These are phyloP conservation scores for Euspilapteryx auroguttella DNA, from an alignment of 2,888 invertebrate genomes.

Conservation along the genomic window DNA sequence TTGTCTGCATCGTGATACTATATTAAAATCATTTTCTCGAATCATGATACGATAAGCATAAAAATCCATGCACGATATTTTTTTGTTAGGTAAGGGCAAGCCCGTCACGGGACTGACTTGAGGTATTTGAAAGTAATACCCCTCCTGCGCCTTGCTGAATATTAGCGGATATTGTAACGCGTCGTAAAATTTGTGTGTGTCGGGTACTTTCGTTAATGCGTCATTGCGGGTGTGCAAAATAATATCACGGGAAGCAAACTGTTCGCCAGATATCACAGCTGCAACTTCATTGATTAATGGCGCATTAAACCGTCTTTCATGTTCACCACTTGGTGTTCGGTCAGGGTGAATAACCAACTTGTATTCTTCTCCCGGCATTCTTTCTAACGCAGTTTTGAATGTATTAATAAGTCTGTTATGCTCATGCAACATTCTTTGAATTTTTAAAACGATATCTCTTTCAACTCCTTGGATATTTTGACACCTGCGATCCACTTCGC, in stretches of 20 bases:
- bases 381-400: constrained; percentile 16
- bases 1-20: constrained; percentile 7
- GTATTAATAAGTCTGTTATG: constrained; percentile 12
- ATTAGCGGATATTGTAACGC: constrained; percentile 18
- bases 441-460: constrained; percentile 12
- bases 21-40: constrained; percentile 7
- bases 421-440: constrained; percentile 13
- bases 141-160: constrained; percentile 12
- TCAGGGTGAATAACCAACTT: constrained; percentile 16
- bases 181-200: constrained; percentile 13
- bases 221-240: constrained; percentile 8
- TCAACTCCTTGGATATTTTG: constrained; percentile 12
- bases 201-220: constrained; percentile 9
- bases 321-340: constrained; percentile 14
- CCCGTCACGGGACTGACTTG: no score
- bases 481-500: constrained; percentile 11
- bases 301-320: constrained; percentile 14
- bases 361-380: constrained; percentile 12
- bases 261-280: constrained; percentile 8
- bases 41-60: constrained; percentile 11
- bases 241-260: constrained; percentile 10
- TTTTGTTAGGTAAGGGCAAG: constrained; percentile 5
- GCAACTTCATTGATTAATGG: constrained; percentile 13
- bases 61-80: constrained; percentile 8
- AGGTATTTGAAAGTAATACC: constrained; percentile 10